These are phyloP conservation scores for Chionoecetes opilio DNA, from an alignment of 1,140 invertebrate genomes.

Conservation along the genomic window DNA sequence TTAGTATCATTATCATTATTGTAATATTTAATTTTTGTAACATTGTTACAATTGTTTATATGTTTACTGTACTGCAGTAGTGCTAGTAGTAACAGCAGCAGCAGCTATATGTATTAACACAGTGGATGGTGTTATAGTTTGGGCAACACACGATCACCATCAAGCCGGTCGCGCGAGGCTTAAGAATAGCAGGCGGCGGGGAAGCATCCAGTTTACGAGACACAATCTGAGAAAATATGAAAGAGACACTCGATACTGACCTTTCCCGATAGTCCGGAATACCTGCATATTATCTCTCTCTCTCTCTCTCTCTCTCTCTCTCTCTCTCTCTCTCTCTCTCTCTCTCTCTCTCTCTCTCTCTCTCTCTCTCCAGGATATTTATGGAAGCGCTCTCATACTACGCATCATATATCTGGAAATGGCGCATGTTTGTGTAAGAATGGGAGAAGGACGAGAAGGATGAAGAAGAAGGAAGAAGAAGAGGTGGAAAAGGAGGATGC, in stretches of 20 bases:
- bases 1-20: background rate
- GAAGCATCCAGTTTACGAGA: background rate
- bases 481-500: background rate
- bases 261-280: background rate
- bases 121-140: background rate
- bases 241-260: constrained; percentile 27
- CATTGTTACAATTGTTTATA: background rate
- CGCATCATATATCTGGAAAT: background rate
- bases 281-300: constrained; percentile 14
- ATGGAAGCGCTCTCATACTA: background rate
- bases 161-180: background rate
- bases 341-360: constrained; percentile 61
- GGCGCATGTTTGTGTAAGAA: background rate
- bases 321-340: constrained; percentile 40
- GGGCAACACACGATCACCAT: constrained; percentile 29
- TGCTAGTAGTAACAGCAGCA: constrained; percentile 19
- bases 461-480: background rate
- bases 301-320: constrained; percentile 48
- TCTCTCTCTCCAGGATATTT: constrained; percentile 47
- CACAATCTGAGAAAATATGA: constrained; percentile 30
- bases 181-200: constrained; percentile 18
- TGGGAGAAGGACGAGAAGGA: background rate
- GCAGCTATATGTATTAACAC: no score
- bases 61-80: background rate
- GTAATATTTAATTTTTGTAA: background rate